Evolutionary conservation across 2,888 invertebrate genomes (phyloP).

Genomic region (Cephus spinipes): DNA sequence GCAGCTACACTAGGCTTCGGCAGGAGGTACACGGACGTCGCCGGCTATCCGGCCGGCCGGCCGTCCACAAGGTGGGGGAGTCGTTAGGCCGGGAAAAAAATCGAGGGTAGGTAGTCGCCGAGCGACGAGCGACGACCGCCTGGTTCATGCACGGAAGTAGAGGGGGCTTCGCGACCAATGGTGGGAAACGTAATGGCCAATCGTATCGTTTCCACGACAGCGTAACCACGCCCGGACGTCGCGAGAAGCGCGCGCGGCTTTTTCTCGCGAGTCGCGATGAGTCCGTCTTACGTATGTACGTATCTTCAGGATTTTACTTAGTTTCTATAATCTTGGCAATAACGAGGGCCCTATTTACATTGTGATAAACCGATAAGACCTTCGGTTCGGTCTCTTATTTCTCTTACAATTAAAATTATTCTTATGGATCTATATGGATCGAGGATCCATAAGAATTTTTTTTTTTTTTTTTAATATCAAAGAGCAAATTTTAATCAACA

Average conservation of each 20-base stretch:
- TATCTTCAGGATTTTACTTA: not conserved
- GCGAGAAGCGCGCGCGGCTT: slow-evolving; percentile 29
- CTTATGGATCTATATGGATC: not conserved
- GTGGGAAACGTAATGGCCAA: slow-evolving; percentile 63
- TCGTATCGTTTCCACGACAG: slow-evolving; percentile 58
- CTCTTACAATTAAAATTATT: not conserved
- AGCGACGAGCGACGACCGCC: slow-evolving; percentile 29
- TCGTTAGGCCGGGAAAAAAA: slow-evolving; percentile 36
- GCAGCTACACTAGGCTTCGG: slow-evolving; percentile 63
- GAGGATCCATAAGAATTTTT: not conserved
- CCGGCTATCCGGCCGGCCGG: slow-evolving; percentile 30
- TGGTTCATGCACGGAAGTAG: slow-evolving; percentile 35
- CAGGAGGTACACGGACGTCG: slow-evolving; percentile 52
- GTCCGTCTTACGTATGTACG: not conserved
- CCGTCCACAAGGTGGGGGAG: slow-evolving; percentile 56
- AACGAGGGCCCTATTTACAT: not conserved
- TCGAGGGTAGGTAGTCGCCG: slow-evolving; percentile 34
- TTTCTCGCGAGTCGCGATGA: slow-evolving; percentile 28
- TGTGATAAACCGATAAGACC: not conserved
- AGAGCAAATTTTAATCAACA: not conserved
- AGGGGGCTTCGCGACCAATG: slow-evolving; percentile 68
- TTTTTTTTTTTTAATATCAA: too few species aligned
- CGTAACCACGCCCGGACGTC: slow-evolving; percentile 44
- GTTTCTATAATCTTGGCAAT: not conserved
- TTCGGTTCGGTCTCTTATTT: not conserved